Conservation (phyloP, 30 jellyfish, hydroid and myxozoan species). For the Hydractinia symbiolongicarpus region DNA sequence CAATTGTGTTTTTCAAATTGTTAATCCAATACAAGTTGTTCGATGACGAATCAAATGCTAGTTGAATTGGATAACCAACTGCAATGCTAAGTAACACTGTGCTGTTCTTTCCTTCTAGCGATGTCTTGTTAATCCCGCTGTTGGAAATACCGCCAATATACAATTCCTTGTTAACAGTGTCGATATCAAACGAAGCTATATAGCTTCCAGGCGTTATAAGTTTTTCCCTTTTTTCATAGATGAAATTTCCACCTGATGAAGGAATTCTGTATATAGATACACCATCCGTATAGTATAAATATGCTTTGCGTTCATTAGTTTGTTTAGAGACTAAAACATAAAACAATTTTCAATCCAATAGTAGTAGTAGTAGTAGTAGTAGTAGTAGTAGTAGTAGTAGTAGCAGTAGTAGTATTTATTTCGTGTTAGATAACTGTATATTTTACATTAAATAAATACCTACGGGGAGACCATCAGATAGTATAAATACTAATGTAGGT, state of each 20-base stretch:
- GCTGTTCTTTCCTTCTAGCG: neutral
- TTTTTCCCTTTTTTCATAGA: neutral
- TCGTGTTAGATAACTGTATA: too few relatives aligned
- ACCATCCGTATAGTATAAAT: too few relatives aligned
- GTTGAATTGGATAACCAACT: neutral
- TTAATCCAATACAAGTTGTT: neutral
- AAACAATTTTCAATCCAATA: too few relatives aligned
- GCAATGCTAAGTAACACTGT: neutral
- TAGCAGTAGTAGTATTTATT: too few relatives aligned
- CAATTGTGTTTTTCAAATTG: neutral
- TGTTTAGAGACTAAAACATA: too few relatives aligned
- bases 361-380: too few relatives aligned
- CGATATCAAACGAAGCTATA: neutral
- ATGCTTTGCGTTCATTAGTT: too few relatives aligned
- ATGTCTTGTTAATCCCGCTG: neutral
- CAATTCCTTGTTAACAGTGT: neutral
- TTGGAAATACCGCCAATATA: neutral
- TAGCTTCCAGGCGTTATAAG: neutral
- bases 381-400: too few relatives aligned
- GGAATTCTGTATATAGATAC: too few relatives aligned
- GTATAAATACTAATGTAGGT: too few relatives aligned
- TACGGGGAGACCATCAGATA: too few relatives aligned
- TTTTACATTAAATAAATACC: too few relatives aligned
- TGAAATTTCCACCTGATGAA: neutral
- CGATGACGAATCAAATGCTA: constrained; percentile 5